Evolutionary conservation across 2,113 vertebrate species (phyloP).

Genomic region (Piprites chloris): DNA sequence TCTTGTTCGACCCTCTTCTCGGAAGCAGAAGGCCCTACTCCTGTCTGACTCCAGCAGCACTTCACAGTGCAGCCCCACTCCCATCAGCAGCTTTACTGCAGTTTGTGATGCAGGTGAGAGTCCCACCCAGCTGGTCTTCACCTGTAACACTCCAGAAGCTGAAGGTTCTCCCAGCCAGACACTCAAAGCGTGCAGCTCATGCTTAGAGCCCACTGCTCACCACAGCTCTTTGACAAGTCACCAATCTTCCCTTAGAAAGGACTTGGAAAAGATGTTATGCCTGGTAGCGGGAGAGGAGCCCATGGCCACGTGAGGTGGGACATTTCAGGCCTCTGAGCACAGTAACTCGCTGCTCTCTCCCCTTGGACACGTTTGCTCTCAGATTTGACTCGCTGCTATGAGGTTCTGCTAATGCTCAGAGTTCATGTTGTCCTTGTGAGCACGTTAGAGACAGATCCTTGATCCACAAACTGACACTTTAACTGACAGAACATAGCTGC

Average conservation of each 20-base stretch:
- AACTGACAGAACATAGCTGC: conserved; percentile 46
- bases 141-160: background rate
- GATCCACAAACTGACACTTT: conserved; percentile 60
- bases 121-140: background rate
- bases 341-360: background rate
- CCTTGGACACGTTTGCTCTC: background rate
- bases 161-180: background rate
- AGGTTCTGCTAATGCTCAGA: conserved; percentile 45
- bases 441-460: background rate
- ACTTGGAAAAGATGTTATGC: background rate
- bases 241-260: background rate
- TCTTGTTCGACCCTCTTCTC: background rate
- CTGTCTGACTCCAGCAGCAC: background rate
- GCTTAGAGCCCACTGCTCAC: background rate
- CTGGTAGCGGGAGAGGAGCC: background rate
- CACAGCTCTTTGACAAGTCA: background rate
- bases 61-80: background rate
- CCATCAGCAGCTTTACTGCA: background rate
- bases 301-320: background rate
- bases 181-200: background rate
- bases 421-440: conserved; percentile 23
- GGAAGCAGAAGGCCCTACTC: background rate
- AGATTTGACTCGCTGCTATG: conserved; percentile 51
- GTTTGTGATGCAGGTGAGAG: background rate
- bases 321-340: conserved; percentile 42